Percentiles rank a stretch among this genome's conserved stretches.
phyloP scores from a whole-genome alignment of 1,140 invertebrate genomes.

The Nomia melanderi region DNA sequence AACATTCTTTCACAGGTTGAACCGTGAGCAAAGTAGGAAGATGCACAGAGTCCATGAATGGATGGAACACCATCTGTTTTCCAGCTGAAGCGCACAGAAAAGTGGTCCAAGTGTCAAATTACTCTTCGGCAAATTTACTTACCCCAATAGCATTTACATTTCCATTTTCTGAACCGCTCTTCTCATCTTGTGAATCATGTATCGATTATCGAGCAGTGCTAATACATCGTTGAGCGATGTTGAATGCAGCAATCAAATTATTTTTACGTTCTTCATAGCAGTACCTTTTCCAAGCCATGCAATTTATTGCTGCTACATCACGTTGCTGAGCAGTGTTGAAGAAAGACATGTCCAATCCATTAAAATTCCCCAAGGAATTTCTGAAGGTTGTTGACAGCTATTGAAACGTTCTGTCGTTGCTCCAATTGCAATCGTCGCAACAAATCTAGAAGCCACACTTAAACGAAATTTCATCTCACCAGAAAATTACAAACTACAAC shows the following conservation, averaged over 20 bases:
- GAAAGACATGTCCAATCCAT: not conserved
- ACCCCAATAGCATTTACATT: not conserved
- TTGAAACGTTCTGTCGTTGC: too few species aligned
- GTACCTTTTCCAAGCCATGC: too few species aligned
- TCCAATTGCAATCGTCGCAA: too few species aligned
- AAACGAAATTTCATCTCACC: too few species aligned
- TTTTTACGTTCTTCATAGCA: not conserved
- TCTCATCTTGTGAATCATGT: not conserved
- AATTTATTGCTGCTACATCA: too few species aligned
- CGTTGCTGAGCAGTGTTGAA: too few species aligned
- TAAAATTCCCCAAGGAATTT: not conserved
- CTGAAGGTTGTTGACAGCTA: not conserved
- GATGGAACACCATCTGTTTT: not conserved
- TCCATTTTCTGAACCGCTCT: not conserved
- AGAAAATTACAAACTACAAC: too few species aligned
- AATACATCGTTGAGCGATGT: not conserved
- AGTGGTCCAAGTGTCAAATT: constrained; percentile 1
- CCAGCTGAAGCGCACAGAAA: not conserved
- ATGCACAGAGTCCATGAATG: not conserved
- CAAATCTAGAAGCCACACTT: too few species aligned
- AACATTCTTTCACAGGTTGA: too few species aligned
- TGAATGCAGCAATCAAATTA: not conserved
- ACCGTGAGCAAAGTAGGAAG: not conserved
- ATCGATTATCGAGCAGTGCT: constrained; percentile 15
- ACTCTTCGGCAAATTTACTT: constrained; percentile 13